Evolutionary conservation across 2,797 vertebrate genomes (phyloP), one percentile per base, ranked within the genome.

Genomic region (Sarcophilus harrisii): DNA sequence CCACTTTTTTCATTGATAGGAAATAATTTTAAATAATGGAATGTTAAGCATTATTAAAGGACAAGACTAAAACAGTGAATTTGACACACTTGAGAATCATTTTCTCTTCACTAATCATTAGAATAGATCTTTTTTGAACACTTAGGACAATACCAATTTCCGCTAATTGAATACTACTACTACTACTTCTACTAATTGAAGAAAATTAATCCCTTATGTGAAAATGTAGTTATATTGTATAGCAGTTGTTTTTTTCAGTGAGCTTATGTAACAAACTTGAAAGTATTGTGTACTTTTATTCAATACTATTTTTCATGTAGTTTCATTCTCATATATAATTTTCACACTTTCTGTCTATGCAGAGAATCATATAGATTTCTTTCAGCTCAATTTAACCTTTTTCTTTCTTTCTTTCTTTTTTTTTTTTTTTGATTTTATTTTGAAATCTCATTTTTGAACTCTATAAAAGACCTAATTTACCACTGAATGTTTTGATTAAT

Each of bases 61-160:
- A 38, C 66, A 45, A 45, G n/a, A 81, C n/a, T 81, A 45, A 38
- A 81, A 45, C 66, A 81, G 2, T 81, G 18, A 58, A 94, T 95
- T 93, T 92, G 27, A 55, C 95, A 52, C 58, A 58, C 58, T 30
- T 81, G 52, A 90, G 94, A 94, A 91, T 93, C 54, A 93, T 90
- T 54, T 92, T 95, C 55, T 54, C 52, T 92, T 92, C 30, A 60
- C 12, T 90, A 91, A 81, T 38, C 66, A 81, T 81, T 45, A 81
- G n/a, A n/a, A 21, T 24, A 81, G n/a, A 81, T 73, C 73, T 24
- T 81, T 73, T 81, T 45, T 81, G 38, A 66, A 81, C 66, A 81
- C 16, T 81, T n/a, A 32, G 30, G 32, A 66, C 32, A 66, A 16
- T 66, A n/a, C 14, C n/a, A n/a, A n/a, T 55, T 55, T 55, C 54